Conservation (phyloP, 2,113 vertebrate genomes). For the Mesocricetus auratus region DNA sequence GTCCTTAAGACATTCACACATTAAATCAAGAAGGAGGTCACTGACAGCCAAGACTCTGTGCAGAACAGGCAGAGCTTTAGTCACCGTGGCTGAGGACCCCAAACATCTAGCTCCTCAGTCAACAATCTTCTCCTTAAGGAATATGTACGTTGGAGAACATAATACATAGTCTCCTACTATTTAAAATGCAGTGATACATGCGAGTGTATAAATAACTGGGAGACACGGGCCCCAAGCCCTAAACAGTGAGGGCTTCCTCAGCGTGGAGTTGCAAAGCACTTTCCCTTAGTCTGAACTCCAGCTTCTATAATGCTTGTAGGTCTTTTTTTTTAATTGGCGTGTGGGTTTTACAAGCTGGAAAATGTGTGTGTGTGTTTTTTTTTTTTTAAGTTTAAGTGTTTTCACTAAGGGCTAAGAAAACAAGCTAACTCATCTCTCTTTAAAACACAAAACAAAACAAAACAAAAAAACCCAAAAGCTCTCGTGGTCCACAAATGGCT, state of each 20-base stretch:
- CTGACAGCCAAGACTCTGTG: constrained; percentile 19
- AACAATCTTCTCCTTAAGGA: constrained; percentile 10
- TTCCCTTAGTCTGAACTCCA: constrained; percentile 62
- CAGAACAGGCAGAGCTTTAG: background rate
- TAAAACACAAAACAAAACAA: background rate
- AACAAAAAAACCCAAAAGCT: background rate
- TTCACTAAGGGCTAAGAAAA: constrained; percentile 59
- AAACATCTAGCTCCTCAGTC: background rate
- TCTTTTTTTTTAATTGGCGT: constrained; percentile 37
- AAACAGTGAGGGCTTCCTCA: background rate
- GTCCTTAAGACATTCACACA: constrained; percentile 43
- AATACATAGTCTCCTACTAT: background rate
- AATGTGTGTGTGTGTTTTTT: too few relatives aligned
- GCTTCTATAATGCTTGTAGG: constrained; percentile 16
- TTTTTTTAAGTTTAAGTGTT: constrained; percentile 58
- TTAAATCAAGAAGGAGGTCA: constrained; percentile 57
- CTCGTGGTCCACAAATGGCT: background rate
- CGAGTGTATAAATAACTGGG: background rate
- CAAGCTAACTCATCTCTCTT: background rate
- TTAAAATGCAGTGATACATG: background rate
- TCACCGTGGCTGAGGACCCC: background rate
- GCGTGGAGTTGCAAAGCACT: background rate
- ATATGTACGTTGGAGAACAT: constrained; percentile 22
- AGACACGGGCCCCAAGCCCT: background rate
- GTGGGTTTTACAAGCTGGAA: constrained; percentile 53